These are phyloP conservation scores for Hippocampus guttulatus DNA, from an alignment of 2,113 vertebrate species.

Conservation along the genomic window DNA sequence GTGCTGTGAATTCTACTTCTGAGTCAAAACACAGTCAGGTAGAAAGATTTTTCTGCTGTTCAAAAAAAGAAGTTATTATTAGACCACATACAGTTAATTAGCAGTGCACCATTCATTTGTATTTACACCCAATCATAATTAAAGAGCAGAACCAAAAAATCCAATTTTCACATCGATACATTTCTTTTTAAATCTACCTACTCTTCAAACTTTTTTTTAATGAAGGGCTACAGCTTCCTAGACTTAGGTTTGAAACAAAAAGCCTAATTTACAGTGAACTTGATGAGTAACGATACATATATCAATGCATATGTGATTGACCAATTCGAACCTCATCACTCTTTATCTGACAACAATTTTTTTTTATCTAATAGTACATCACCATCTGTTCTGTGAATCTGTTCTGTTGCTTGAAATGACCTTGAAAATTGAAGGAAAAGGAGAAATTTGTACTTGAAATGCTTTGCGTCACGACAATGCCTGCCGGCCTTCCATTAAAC, in stretches of 20 bases:
- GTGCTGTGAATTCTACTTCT: neutral
- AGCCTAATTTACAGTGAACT: neutral
- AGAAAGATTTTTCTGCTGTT: neutral
- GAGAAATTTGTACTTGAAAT: neutral
- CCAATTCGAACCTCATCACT: neutral
- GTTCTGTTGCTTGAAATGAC: neutral
- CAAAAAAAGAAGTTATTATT: too few species aligned
- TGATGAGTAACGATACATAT: neutral
- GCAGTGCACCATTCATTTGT: too few species aligned
- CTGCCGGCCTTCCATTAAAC: neutral
- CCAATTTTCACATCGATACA: too few species aligned
- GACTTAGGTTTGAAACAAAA: neutral
- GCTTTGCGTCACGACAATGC: neutral
- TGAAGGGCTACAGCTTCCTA: neutral
- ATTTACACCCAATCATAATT: too few species aligned
- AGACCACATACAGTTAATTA: too few species aligned
- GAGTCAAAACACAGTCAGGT: neutral
- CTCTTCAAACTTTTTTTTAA: neutral
- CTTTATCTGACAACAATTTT: neutral
- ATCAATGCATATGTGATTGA: neutral
- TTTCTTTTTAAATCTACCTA: too few species aligned
- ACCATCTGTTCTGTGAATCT: conserved; percentile 1
- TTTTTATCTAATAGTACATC: neutral
- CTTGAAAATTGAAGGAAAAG: neutral
- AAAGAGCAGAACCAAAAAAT: too few species aligned